Conservation (phyloP, 2,888 invertebrate species). For the Asteroscopus sphinx region DNA sequence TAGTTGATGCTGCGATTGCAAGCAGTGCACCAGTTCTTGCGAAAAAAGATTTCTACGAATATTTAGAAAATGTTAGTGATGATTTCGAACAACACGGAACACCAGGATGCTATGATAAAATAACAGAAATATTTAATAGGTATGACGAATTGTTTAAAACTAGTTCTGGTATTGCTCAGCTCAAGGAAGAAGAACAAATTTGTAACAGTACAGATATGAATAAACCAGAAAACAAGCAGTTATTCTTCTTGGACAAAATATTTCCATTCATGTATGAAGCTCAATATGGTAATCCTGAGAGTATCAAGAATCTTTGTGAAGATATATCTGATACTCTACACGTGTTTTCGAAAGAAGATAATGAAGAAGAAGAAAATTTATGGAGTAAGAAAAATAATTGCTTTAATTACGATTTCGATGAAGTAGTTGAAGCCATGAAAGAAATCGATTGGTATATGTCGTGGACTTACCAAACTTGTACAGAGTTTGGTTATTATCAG, state of each 20-base stretch:
- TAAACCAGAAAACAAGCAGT: slow-evolving; percentile 71
- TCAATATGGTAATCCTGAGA: slow-evolving; percentile 73
- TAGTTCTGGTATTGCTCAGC: slow-evolving; percentile 66
- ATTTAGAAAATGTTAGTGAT: slow-evolving; percentile 78
- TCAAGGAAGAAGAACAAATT: slow-evolving; percentile 78
- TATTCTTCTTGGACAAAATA: slow-evolving; percentile 75
- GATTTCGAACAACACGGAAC: slow-evolving; percentile 77
- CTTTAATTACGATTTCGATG: slow-evolving; percentile 72
- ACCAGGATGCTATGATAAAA: slow-evolving; percentile 68
- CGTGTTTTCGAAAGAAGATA: slow-evolving; percentile 54
- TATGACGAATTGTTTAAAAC: slow-evolving; percentile 72
- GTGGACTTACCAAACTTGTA: slow-evolving; percentile 94
- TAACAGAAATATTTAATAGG: slow-evolving; percentile 67
- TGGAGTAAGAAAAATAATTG: slow-evolving; percentile 68
- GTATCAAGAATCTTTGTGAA: slow-evolving; percentile 71
- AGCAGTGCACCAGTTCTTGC: slow-evolving; percentile 84
- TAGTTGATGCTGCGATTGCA: slow-evolving; percentile 79
- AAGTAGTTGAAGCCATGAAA: slow-evolving; percentile 66
- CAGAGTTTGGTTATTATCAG: slow-evolving; percentile 94
- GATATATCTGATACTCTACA: slow-evolving; percentile 49
- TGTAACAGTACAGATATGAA: slow-evolving; percentile 74
- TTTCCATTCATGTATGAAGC: slow-evolving; percentile 70
- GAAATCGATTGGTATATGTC: slow-evolving; percentile 65
- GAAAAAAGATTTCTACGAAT: slow-evolving; percentile 81
- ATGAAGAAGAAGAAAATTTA: slow-evolving; percentile 55